Conservation (phyloP, 2,888 invertebrate genomes). For the Mantis religiosa region DNA sequence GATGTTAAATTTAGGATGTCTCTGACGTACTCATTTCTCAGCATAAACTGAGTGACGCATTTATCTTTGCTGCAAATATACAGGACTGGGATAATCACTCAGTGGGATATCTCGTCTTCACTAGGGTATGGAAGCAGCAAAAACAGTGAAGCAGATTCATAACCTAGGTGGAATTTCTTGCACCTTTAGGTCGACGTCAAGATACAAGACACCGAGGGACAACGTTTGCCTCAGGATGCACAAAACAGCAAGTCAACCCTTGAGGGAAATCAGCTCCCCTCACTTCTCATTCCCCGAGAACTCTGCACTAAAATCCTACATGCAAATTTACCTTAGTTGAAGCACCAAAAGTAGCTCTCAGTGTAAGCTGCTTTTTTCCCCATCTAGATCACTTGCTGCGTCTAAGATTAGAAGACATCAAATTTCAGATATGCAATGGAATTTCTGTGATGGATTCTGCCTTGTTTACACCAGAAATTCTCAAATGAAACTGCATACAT, state of each 20-base stretch:
- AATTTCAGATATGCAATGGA: background rate
- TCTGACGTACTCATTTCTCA: background rate
- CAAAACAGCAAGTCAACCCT: background rate
- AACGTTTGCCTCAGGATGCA: background rate
- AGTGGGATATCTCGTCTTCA: background rate
- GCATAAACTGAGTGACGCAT: background rate
- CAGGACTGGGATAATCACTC: background rate
- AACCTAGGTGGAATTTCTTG: background rate
- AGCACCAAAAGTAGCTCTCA: background rate
- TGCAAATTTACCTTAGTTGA: background rate
- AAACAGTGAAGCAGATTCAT: background rate
- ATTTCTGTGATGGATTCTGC: background rate
- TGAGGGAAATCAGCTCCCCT: background rate
- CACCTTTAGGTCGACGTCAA: background rate
- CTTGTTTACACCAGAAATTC: no score
- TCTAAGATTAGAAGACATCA: background rate
- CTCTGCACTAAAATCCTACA: background rate
- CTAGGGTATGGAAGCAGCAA: background rate
- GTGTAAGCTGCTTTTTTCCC: background rate
- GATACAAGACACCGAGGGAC: background rate
- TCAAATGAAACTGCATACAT: no score
- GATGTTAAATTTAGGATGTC: no score
- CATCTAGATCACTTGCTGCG: background rate
- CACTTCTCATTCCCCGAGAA: background rate
- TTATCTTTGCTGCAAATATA: background rate